Evolutionary conservation across 1,140 invertebrate genomes (phyloP).

Genomic region (Achroia grisella): DNA sequence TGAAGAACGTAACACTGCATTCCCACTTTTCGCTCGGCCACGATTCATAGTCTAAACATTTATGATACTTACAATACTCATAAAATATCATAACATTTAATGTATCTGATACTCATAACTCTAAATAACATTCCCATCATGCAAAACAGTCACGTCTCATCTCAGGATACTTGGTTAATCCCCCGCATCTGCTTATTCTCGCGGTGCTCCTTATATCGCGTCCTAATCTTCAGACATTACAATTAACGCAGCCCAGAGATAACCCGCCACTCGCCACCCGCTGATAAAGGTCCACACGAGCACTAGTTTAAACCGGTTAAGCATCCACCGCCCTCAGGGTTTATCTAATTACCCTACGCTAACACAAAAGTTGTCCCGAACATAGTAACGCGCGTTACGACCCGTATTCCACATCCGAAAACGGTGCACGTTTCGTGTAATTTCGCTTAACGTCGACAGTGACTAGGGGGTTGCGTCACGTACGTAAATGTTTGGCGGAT

Average conservation of each 20-base stretch:
- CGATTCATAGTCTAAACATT: too few relatives aligned
- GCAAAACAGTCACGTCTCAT: slow-evolving; percentile 9
- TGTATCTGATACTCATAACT: too few relatives aligned
- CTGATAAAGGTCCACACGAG: slow-evolving; percentile 53
- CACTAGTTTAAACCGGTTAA: slow-evolving; percentile 68
- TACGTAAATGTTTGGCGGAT: slow-evolving; percentile 54
- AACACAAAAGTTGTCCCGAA: slow-evolving; percentile 34
- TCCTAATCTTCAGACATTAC: slow-evolving; percentile 65
- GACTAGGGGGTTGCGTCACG: slow-evolving; percentile 44
- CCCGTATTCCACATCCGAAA: slow-evolving; percentile 28
- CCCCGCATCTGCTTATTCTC: slow-evolving; percentile 20
- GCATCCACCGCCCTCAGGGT: slow-evolving; percentile 57
- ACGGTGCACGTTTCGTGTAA: slow-evolving; percentile 40
- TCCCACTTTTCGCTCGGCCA: too few relatives aligned
- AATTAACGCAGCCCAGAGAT: slow-evolving; percentile 68
- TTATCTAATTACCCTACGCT: slow-evolving; percentile 66
- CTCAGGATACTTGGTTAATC: slow-evolving; percentile 5
- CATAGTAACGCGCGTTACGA: slow-evolving; percentile 31
- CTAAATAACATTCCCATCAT: too few relatives aligned
- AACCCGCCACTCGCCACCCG: slow-evolving; percentile 68
- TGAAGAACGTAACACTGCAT: too few relatives aligned
- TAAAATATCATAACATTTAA: too few relatives aligned
- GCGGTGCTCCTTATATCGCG: slow-evolving; percentile 43
- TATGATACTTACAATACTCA: too few relatives aligned
- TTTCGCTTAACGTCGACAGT: slow-evolving; percentile 13